Percentiles rank a stretch among this genome's conserved stretches.
These are phyloP conservation scores for Austrolebias charrua DNA, from an alignment of 2,797 vertebrate species.

Conservation along the genomic window DNA sequence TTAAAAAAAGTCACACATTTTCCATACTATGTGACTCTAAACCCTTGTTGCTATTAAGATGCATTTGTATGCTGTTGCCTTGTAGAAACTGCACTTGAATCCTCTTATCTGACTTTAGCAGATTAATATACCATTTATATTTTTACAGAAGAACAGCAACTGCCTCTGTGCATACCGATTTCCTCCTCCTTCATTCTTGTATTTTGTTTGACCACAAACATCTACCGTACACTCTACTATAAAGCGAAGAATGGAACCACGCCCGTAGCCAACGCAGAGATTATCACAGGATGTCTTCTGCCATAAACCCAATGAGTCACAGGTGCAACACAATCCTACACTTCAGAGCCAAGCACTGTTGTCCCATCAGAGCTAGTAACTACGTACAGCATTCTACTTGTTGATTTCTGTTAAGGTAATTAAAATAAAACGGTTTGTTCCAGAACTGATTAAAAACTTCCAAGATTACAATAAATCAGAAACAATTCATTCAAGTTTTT, in stretches of 20 bases:
- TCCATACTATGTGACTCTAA: no score
- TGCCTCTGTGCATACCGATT: neutral
- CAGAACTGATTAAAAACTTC: neutral
- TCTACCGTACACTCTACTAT: neutral
- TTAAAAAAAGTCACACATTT: no score
- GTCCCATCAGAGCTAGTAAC: slow-evolving; percentile 32
- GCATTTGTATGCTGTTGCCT: neutral
- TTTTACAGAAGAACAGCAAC: neutral
- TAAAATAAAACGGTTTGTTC: neutral
- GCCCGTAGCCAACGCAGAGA: slow-evolving; percentile 22
- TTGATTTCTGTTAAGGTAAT: slow-evolving; percentile 3
- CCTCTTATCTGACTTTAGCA: neutral
- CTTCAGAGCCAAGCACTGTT: slow-evolving; percentile 41
- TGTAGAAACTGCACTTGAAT: neutral
- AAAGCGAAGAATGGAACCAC: slow-evolving; percentile 19
- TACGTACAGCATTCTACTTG: slow-evolving; percentile 12
- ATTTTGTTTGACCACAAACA: neutral
- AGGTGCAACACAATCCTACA: slow-evolving; percentile 35
- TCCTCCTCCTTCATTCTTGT: neutral
- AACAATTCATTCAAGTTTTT: no score
- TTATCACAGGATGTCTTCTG: slow-evolving; percentile 45
- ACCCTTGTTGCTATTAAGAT: neutral
- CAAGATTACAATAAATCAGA: neutral
- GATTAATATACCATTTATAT: neutral
- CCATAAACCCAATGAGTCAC: slow-evolving; percentile 55